Evolutionary conservation across 2,797 vertebrate genomes (phyloP).

Genomic region (Cynodonichthys magdalenae): DNA sequence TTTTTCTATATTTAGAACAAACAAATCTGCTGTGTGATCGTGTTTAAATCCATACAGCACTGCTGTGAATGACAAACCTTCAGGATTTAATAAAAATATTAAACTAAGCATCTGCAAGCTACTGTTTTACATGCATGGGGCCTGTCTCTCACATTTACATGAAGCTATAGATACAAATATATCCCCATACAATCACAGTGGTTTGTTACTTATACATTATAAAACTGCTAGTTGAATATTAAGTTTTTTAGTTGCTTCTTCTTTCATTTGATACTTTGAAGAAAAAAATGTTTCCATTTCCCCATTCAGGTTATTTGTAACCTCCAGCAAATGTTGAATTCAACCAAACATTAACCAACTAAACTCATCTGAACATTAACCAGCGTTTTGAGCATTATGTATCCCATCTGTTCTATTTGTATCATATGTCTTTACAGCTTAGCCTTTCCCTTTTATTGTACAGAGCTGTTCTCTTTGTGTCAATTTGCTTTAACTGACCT

Average conservation of each 20-base stretch:
- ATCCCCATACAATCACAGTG: constrained; percentile 8
- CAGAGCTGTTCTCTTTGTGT: constrained; percentile 26
- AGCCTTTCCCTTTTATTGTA: constrained; percentile 53
- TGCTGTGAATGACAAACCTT: constrained; percentile 21
- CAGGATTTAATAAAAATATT: constrained; percentile 48
- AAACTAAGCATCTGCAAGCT: constrained; percentile 49
- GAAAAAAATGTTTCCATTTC: constrained; percentile 36
- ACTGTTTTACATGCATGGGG: constrained; percentile 50
- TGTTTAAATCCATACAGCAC: constrained; percentile 46
- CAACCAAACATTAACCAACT: constrained; percentile 76
- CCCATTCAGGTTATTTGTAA: constrained; percentile 62
- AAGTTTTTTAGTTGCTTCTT: neutral
- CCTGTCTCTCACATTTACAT: constrained; percentile 20
- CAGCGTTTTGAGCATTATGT: constrained; percentile 53
- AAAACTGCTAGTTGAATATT: neutral
- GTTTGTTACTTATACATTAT: constrained; percentile 14
- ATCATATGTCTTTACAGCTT: constrained; percentile 59
- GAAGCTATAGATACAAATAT: constrained; percentile 39
- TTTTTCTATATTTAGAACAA: constrained; percentile 47
- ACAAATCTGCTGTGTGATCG: constrained; percentile 47
- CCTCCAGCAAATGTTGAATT: constrained; percentile 71
- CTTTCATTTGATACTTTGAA: constrained; percentile 14
- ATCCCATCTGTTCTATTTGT: constrained; percentile 54
- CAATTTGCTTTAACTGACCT: constrained; percentile 21
- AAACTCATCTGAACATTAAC: constrained; percentile 79